Evolutionary conservation across 1,140 invertebrate genomes (phyloP), one percentile per base, ranked within the genome.

Genomic region (Parasteatoda tepidariorum): DNA sequence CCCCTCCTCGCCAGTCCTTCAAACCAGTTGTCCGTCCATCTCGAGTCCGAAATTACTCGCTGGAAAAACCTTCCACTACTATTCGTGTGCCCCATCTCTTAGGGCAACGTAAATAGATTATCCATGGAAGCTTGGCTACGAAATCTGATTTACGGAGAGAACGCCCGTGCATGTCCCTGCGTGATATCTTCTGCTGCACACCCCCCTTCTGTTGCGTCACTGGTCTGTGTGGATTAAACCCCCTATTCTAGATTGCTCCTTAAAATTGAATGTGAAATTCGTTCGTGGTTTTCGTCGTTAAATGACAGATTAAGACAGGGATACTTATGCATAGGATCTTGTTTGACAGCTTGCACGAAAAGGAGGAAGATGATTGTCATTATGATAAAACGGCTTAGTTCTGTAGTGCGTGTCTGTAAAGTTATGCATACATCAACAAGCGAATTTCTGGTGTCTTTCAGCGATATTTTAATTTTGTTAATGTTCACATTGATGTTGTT

Each of bases 131-230:
- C 73, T 76, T 64, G 57, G 34, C 59, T 48, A 13, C 31, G 26
- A 76, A 76, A 76, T 64, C 61, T 64, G 73, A 76, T 76, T 76
- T 64, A 48, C 57, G n/a, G 57, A 59, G 24, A 15, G 38, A 18
- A 48, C 18, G 38, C 18, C 9, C 38, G n/a, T 26, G 57, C 18
- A 59, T 59, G 24, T 13, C 57, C 1, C 24, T 59, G 57, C n/a
- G 57, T 59, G n/a, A 59, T 59, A 59, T n/a, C 57, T 9, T 59
- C 24, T 59, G 57, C 7, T 59, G 11, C 57, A 22, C 57, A n/a
- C 57, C 1, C 57, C n/a, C 24, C 24, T n/a, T 5, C 57, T n/a
- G 38, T 48, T 48, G 38, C 38, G 38, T 48, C 38, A 48, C 9
- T 48, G 38, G 38, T 48, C 18, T 18, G 4, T n/a, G 38, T 18